Conservation (phyloP, 2,113 vertebrate genomes). For the Salvelinus sp. region DNA sequence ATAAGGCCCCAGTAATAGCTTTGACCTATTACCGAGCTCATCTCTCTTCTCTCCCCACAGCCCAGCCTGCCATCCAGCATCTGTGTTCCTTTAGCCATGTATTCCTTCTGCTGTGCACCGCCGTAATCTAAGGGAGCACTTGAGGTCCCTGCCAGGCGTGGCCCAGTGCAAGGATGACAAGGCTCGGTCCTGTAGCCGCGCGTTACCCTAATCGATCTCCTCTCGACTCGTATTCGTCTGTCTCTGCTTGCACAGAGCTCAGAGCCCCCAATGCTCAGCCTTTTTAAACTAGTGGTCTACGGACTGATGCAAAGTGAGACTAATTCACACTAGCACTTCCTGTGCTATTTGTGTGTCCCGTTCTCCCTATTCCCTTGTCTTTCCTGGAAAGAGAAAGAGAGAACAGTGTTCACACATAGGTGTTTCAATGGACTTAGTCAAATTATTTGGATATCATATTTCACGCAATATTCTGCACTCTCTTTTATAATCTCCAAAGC, state of each 20-base stretch:
- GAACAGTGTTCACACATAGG: constrained; percentile 24
- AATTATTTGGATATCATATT: constrained; percentile 48
- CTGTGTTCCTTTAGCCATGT: constrained; percentile 48
- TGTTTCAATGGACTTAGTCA: constrained; percentile 39
- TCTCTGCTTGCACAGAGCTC: constrained; percentile 30
- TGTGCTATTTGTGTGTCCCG: constrained; percentile 35
- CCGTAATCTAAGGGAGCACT: constrained; percentile 28
- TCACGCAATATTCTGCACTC: constrained; percentile 14
- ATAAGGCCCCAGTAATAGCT: constrained; percentile 48
- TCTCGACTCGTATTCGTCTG: constrained; percentile 27
- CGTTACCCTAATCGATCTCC: constrained; percentile 54
- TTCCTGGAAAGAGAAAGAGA: constrained; percentile 14
- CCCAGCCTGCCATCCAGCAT: constrained; percentile 34
- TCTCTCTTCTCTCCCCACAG: constrained; percentile 43
- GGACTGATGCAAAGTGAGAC: constrained; percentile 50
- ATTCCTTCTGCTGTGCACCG: constrained; percentile 17
- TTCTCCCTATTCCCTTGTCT: constrained; percentile 24
- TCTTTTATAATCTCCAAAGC: constrained; percentile 22
- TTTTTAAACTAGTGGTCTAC: constrained; percentile 25
- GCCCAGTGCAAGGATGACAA: constrained; percentile 41
- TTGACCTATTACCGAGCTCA: constrained; percentile 41
- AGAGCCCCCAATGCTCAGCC: constrained; percentile 28
- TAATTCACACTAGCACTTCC: constrained; percentile 38
- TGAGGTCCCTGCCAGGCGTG: constrained; percentile 31
- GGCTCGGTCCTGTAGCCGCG: constrained; percentile 36